phyloP scores from a whole-genome alignment of 2,888 invertebrate species.

The Heliconius charithonia region DNA sequence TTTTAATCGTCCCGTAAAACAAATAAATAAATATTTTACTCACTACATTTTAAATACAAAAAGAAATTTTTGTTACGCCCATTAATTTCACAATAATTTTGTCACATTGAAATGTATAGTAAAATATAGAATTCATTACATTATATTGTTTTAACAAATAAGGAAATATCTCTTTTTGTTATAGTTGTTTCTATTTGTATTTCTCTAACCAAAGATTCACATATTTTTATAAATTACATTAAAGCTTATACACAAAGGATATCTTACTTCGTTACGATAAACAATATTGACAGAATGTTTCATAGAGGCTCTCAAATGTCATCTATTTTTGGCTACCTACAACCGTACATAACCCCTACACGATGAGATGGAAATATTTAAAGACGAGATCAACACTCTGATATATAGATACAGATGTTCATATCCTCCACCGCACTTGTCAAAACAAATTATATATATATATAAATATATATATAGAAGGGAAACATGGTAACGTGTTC shows the following conservation, averaged over 20 bases:
- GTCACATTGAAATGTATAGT: no score
- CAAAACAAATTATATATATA: slow-evolving; percentile 46
- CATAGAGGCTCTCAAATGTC: slow-evolving; percentile 3
- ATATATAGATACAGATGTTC: slow-evolving; percentile 44
- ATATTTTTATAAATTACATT: not conserved
- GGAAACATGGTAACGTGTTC: slow-evolving; percentile 21
- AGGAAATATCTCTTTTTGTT: not conserved
- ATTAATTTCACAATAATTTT: no score
- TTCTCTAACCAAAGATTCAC: not conserved
- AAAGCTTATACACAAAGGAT: not conserved
- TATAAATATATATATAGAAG: slow-evolving; percentile 38
- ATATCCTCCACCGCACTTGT: slow-evolving; percentile 44
- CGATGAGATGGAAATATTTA: slow-evolving; percentile 42
- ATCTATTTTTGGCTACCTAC: slow-evolving; percentile 27
- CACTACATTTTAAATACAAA: no score
- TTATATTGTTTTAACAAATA: not conserved
- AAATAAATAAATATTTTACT: not conserved
- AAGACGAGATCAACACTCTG: slow-evolving; percentile 47
- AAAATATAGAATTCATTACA: no score
- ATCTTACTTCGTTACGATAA: not conserved
- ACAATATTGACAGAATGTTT: slow-evolving; percentile 1
- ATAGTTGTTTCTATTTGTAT: not conserved
- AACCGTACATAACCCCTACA: slow-evolving; percentile 36
- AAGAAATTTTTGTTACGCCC: no score
- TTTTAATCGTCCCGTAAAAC: not conserved